Percentiles rank a stretch among this genome's conserved stretches.
phyloP scores from a whole-genome alignment of 1,140 invertebrate species.

The Cydia splendana region DNA sequence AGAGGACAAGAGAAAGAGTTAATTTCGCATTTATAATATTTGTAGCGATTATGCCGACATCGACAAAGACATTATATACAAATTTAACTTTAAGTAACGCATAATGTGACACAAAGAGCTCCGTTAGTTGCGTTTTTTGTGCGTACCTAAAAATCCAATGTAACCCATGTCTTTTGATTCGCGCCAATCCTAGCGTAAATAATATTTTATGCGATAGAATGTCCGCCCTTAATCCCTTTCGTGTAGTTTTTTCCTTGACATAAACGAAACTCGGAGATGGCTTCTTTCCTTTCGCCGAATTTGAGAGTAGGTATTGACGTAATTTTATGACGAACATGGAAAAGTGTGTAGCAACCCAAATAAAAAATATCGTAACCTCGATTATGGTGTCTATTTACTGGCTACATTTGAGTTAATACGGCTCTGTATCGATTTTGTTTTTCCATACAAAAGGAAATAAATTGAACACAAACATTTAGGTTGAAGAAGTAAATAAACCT shows the following conservation, averaged over 20 bases:
- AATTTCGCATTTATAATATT: too few species aligned
- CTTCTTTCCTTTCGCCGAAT: constrained; percentile 15
- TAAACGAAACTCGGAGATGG: constrained; percentile 22
- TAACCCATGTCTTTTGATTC: constrained; percentile 29
- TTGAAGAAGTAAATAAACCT: too few species aligned
- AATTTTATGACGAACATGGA: constrained; percentile 7
- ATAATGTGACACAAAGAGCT: too few species aligned
- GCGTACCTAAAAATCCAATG: constrained; percentile 14
- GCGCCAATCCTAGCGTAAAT: constrained; percentile 9
- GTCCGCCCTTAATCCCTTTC: constrained; percentile 29
- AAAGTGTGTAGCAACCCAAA: not conserved
- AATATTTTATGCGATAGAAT: constrained; percentile 28
- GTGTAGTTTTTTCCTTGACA: constrained; percentile 24
- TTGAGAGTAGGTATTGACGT: constrained; percentile 7
- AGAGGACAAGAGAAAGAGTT: too few species aligned
- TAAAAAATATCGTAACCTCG: not conserved
- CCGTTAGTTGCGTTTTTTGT: too few species aligned
- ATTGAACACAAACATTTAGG: too few species aligned
- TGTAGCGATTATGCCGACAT: too few species aligned
- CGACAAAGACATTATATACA: too few species aligned
- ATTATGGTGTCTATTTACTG: not conserved
- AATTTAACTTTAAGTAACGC: too few species aligned
- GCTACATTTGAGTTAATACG: not conserved
- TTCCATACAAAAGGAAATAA: not conserved
- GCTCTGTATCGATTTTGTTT: not conserved